phyloP scores from a whole-genome alignment of 2,113 vertebrate species.

The Rissa tridactyla region DNA sequence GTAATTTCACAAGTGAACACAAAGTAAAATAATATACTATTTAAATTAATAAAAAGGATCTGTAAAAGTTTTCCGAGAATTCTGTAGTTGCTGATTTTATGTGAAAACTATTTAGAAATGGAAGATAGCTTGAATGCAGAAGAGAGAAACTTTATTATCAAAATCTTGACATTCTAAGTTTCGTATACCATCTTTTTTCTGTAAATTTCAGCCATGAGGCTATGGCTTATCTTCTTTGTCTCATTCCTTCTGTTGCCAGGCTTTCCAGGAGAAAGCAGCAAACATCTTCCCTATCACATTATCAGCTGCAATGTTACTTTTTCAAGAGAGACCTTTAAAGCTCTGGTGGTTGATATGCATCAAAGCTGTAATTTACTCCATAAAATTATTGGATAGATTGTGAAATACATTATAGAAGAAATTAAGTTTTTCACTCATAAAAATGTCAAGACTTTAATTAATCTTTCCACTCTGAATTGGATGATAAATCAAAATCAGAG shows the following conservation, averaged over 20 bases:
- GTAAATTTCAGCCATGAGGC: background rate
- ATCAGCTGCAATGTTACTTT: background rate
- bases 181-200: background rate
- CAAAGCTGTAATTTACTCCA: background rate
- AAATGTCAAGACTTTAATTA: background rate
- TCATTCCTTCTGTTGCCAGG: background rate
- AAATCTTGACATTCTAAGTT: background rate
- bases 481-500: background rate
- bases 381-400: background rate
- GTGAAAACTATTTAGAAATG: background rate
- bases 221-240: background rate
- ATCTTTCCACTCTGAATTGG: background rate
- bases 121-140: background rate
- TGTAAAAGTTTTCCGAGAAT: background rate
- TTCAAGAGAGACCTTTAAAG: background rate
- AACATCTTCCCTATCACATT: background rate
- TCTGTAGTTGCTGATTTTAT: background rate
- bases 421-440: background rate
- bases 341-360: background rate
- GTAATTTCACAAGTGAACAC: background rate
- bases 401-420: background rate
- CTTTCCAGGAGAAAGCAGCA: background rate
- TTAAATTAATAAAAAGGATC: background rate
- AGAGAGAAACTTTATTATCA: background rate
- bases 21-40: background rate